These are phyloP conservation scores for Sitta europaea DNA, from an alignment of 2,113 vertebrate genomes.

Conservation along the genomic window DNA sequence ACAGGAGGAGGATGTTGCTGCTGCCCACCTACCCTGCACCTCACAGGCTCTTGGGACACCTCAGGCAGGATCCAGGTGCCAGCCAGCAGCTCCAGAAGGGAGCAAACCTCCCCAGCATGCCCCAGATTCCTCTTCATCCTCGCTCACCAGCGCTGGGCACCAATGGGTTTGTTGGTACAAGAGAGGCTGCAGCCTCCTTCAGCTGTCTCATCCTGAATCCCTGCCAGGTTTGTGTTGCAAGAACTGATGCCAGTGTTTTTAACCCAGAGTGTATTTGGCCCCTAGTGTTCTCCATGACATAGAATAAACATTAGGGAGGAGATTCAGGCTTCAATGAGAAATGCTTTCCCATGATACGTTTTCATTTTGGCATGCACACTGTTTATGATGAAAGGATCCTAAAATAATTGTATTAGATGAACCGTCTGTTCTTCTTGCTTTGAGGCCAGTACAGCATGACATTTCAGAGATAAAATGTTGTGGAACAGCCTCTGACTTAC, in stretches of 20 bases:
- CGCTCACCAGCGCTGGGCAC: neutral
- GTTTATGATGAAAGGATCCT: constrained; percentile 68
- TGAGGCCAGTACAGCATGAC: constrained; percentile 61
- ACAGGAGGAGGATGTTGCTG: neutral
- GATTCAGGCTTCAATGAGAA: constrained; percentile 58
- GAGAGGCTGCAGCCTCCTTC: constrained; percentile 20
- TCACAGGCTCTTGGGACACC: neutral
- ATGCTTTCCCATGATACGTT: constrained; percentile 67
- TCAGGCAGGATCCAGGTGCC: accelerated
- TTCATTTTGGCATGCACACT: constrained; percentile 58
- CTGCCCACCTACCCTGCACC: neutral
- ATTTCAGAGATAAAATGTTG: constrained; percentile 64
- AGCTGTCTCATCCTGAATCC: neutral
- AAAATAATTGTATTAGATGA: constrained; percentile 70
- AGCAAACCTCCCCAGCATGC: accelerated
- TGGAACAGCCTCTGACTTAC: constrained; percentile 56
- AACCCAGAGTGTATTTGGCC: constrained; percentile 53
- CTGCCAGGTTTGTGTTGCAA: constrained; percentile 42
- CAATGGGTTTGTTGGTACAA: neutral
- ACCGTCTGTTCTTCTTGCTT: constrained; percentile 60
- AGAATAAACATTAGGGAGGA: constrained; percentile 62
- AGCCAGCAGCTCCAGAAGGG: neutral
- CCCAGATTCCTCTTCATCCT: neutral
- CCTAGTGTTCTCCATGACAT: constrained; percentile 46
- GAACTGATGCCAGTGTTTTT: constrained; percentile 43